Percentiles rank a stretch among this genome's conserved stretches.
phyloP scores from a whole-genome alignment of 1,140 invertebrate genomes.

The Hypothenemus hampei region DNA sequence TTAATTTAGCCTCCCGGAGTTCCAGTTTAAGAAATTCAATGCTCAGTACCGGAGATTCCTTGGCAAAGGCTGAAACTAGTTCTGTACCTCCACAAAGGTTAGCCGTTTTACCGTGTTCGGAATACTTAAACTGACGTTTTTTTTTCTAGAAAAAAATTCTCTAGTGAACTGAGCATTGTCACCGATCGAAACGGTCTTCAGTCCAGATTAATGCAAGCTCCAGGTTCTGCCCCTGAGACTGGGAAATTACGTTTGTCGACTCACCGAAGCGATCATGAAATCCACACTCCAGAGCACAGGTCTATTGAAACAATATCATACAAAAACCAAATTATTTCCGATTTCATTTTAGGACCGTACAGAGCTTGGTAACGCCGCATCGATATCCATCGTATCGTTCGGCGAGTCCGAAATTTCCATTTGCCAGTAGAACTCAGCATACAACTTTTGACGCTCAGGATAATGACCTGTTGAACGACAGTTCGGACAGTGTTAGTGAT shows the following conservation, averaged over 20 bases:
- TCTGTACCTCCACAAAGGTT: constrained; percentile 34
- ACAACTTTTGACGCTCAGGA: constrained; percentile 7
- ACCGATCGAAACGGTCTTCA: constrained; percentile 32
- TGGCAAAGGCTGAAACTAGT: constrained; percentile 47
- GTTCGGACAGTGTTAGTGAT: constrained; percentile 69
- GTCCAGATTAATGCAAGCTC: constrained; percentile 24
- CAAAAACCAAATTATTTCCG: not conserved
- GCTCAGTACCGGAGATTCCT: constrained; percentile 48
- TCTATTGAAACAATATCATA: constrained; percentile 7
- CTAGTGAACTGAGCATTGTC: constrained; percentile 49
- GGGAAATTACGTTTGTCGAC: constrained; percentile 44
- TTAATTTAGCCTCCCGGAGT: constrained; percentile 55
- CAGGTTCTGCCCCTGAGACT: constrained; percentile 35
- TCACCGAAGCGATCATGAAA: constrained; percentile 57
- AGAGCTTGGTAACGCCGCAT: constrained; percentile 42
- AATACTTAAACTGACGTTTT: not conserved
- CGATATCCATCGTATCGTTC: constrained; percentile 32
- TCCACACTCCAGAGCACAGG: constrained; percentile 53
- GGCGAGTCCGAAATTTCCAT: constrained; percentile 32
- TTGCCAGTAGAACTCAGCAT: constrained; percentile 8
- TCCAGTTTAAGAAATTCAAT: constrained; percentile 62
- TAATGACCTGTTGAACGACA: constrained; percentile 47
- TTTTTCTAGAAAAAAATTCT: constrained; percentile 45
- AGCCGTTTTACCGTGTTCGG: not conserved
- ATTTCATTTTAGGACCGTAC: constrained; percentile 29